Evolutionary conservation across 1,140 invertebrate species (phyloP).

Genomic region (Drosophila insularis): DNA sequence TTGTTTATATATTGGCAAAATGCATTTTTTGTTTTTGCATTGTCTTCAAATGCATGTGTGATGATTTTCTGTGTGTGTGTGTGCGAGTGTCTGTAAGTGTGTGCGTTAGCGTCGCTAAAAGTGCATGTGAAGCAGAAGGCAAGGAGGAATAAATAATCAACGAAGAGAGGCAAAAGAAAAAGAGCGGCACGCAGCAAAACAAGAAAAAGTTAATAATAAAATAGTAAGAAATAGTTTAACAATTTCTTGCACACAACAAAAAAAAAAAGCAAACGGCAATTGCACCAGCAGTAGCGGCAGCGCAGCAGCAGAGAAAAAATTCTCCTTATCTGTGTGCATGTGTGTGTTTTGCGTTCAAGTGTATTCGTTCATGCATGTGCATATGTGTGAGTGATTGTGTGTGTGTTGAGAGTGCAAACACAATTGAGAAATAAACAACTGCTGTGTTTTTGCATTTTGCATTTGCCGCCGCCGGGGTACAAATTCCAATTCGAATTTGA

Average conservation of each 20-base stretch:
- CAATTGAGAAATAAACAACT: conserved; percentile 12
- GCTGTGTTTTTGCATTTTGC: conserved; percentile 14
- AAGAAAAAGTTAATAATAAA: neutral
- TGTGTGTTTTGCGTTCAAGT: neutral
- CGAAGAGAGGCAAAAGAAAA: neutral
- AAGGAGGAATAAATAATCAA: conserved; percentile 5
- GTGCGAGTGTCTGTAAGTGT: conserved; percentile 5
- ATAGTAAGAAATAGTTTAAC: neutral
- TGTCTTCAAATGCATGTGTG: conserved; percentile 6
- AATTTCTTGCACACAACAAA: neutral
- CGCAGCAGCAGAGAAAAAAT: neutral
- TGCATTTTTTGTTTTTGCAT: neutral
- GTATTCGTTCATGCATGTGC: neutral
- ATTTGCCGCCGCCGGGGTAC: conserved; percentile 18
- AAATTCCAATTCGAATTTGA: conserved; percentile 17
- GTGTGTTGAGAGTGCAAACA: neutral
- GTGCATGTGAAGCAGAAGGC: conserved; percentile 14
- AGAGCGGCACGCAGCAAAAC: neutral
- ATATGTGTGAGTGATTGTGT: neutral
- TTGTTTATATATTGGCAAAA: neutral
- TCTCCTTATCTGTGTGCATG: conserved; percentile 4
- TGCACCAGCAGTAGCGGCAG: neutral
- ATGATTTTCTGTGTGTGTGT: conserved; percentile 1
- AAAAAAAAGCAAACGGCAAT: conserved; percentile 8
- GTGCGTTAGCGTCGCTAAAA: conserved; percentile 18